These are phyloP conservation scores for Philopedon plagiatum DNA, from an alignment of 2,888 invertebrate species.

Conservation along the genomic window DNA sequence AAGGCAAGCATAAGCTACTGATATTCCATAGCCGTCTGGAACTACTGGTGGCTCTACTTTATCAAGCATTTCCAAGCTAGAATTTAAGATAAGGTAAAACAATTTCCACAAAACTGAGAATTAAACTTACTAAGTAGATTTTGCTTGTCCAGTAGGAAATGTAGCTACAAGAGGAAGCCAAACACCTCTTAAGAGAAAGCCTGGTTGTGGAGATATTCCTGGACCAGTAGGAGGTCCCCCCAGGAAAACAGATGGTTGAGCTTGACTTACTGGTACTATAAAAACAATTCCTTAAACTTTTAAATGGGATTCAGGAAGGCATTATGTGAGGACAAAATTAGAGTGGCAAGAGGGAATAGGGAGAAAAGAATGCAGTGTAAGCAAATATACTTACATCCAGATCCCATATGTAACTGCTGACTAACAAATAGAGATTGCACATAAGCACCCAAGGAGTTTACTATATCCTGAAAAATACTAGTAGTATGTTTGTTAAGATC, in stretches of 20 bases:
- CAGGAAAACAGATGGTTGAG: slow-evolving; percentile 76
- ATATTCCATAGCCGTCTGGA: slow-evolving; percentile 98
- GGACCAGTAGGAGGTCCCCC: slow-evolving; percentile 80
- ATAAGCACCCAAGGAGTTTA: slow-evolving; percentile 93
- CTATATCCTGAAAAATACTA: slow-evolving; percentile 95
- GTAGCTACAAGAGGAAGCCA: slow-evolving; percentile 92
- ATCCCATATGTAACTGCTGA: slow-evolving; percentile 73
- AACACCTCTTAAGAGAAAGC: slow-evolving; percentile 93
- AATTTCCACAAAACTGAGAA: background rate
- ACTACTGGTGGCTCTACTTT: slow-evolving; percentile 94
- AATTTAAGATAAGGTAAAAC: slow-evolving; percentile 55
- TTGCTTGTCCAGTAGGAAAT: slow-evolving; percentile 88
- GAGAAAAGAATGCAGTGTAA: too few relatives aligned
- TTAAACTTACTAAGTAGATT: slow-evolving; percentile 88
- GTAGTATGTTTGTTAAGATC: slow-evolving; percentile 95
- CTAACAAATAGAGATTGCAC: slow-evolving; percentile 92
- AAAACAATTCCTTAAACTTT: too few relatives aligned
- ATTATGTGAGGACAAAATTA: too few relatives aligned
- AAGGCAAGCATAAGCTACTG: slow-evolving; percentile 94
- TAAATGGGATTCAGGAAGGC: too few relatives aligned
- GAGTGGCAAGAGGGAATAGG: too few relatives aligned
- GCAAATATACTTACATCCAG: slow-evolving; percentile 64
- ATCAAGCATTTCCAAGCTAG: slow-evolving; percentile 95
- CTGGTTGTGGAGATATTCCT: slow-evolving; percentile 88
- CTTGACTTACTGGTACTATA: slow-evolving; percentile 71